Conservation (phyloP, 2,888 invertebrate genomes). For the Nephrotoma appendiculata region DNA sequence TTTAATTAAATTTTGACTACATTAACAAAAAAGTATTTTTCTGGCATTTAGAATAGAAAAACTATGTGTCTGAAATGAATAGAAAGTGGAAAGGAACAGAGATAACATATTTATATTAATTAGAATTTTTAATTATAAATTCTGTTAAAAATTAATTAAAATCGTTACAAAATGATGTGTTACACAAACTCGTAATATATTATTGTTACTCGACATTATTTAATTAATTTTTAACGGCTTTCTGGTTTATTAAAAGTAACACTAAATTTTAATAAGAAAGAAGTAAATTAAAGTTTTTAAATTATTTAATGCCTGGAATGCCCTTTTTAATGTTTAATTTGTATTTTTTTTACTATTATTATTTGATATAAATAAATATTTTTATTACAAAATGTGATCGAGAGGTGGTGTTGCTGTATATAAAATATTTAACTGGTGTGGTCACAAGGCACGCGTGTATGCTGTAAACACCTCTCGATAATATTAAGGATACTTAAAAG, state of each 20-base stretch:
- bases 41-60: not conserved
- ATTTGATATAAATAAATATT: conserved; percentile 20
- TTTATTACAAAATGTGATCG: conserved; percentile 30
- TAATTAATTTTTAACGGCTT: not conserved
- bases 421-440: not conserved
- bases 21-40: conserved; percentile 6
- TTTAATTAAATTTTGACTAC: conserved; percentile 16
- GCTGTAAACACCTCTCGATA: not conserved
- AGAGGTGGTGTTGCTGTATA: conserved; percentile 23
- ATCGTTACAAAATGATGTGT: conserved; percentile 21
- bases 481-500: not conserved
- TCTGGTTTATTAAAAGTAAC: not conserved
- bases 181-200: conserved; percentile 10
- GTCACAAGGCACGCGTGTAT: not conserved
- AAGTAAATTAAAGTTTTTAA: not conserved
- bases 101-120: conserved; percentile 1
- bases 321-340: not conserved
- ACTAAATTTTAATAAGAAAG: not conserved
- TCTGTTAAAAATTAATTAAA: conserved; percentile 34
- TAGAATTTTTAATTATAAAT: conserved; percentile 12
- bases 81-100: not conserved
- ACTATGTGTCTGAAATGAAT: not conserved
- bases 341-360: conserved; percentile 13
- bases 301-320: not conserved
- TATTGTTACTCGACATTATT: not conserved